These are phyloP conservation scores for Eilema griseolum DNA, from an alignment of 2,888 invertebrate species.

Conservation along the genomic window DNA sequence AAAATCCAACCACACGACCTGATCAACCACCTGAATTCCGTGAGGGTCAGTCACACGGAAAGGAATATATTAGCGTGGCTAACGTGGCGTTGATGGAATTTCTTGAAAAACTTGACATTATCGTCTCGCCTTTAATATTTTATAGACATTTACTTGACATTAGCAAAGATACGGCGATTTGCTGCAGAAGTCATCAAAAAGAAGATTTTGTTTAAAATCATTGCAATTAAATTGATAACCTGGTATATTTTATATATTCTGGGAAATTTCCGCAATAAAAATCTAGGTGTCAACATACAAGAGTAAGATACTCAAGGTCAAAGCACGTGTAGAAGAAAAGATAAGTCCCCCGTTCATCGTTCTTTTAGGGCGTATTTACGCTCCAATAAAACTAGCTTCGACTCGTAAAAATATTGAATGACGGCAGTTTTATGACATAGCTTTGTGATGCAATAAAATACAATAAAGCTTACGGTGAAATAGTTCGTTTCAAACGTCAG, in stretches of 20 bases:
- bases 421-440: conserved; percentile 36
- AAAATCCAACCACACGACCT: too few species aligned
- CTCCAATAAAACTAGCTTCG: conserved; percentile 32
- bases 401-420: conserved; percentile 47
- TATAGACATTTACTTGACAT: too few species aligned
- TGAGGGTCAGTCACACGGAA: too few species aligned
- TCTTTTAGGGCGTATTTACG: conserved; percentile 13
- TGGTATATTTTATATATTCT: neutral
- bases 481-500: conserved; percentile 49
- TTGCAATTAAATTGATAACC: neutral
- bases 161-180: too few species aligned
- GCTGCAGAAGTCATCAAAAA: too few species aligned
- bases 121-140: too few species aligned
- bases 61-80: too few species aligned
- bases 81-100: too few species aligned
- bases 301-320: conserved; percentile 5
- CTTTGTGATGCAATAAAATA: conserved; percentile 39
- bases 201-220: too few species aligned
- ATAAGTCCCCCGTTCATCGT: neutral
- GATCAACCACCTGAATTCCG: too few species aligned
- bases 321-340: conserved; percentile 3
- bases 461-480: conserved; percentile 36
- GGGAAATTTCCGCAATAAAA: neutral
- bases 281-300: neutral
- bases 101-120: too few species aligned